phyloP scores from a whole-genome alignment of 2,797 vertebrate genomes.

The Clarias pachynema region DNA sequence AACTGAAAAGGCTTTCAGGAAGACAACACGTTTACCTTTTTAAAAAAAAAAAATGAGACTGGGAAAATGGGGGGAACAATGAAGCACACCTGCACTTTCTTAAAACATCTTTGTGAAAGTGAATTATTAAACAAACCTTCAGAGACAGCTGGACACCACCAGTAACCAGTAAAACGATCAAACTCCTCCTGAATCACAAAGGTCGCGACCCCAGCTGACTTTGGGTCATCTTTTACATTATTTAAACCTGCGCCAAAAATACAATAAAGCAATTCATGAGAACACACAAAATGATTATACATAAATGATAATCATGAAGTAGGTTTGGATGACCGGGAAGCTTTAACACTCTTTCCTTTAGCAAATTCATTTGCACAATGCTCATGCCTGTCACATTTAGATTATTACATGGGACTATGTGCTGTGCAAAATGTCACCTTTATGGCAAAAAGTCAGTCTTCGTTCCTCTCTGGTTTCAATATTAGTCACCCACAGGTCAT shows the following conservation, averaged over 20 bases:
- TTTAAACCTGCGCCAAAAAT: slow-evolving; percentile 78
- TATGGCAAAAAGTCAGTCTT: slow-evolving; percentile 78
- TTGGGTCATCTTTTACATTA: slow-evolving; percentile 91
- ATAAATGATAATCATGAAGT: neutral
- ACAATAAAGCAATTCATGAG: neutral
- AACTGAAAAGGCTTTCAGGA: neutral
- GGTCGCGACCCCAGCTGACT: slow-evolving; percentile 93
- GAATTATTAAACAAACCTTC: slow-evolving; percentile 76
- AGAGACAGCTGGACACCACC: slow-evolving; percentile 90
- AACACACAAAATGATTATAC: neutral
- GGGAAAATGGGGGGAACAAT: neutral
- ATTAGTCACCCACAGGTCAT: slow-evolving; percentile 92
- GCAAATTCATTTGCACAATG: neutral
- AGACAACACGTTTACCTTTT: neutral
- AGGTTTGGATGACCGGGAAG: neutral
- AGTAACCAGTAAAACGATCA: slow-evolving; percentile 96
- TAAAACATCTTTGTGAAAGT: neutral
- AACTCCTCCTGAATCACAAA: slow-evolving; percentile 99
- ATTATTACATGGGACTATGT: neutral
- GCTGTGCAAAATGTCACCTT: slow-evolving; percentile 63
- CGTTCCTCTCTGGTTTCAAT: slow-evolving; percentile 83
- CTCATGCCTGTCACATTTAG: neutral
- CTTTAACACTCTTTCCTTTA: neutral
- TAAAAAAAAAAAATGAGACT: neutral
- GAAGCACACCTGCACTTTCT: neutral